Conservation (phyloP, 2,113 vertebrate genomes). For the Chaenocephalus aceratus region DNA sequence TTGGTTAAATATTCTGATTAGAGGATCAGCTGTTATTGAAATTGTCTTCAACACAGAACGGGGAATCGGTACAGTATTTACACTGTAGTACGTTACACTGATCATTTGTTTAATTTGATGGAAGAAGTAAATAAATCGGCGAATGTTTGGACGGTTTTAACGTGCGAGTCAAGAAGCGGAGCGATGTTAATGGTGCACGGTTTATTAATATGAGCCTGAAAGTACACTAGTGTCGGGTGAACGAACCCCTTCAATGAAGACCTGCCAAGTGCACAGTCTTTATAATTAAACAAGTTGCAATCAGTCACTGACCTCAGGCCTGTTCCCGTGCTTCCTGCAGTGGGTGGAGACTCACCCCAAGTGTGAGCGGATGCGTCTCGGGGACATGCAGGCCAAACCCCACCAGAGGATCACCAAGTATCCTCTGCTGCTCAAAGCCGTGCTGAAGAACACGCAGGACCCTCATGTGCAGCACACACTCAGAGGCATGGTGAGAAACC, state of each 20-base stretch:
- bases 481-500: conserved; percentile 77
- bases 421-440: conserved; percentile 81
- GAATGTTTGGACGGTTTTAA: too few relatives aligned
- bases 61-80: too few relatives aligned
- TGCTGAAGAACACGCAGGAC: conserved; percentile 79
- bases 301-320: background rate
- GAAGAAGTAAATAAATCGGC: too few relatives aligned
- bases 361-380: conserved; percentile 82
- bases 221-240: background rate
- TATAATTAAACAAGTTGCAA: background rate
- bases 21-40: too few relatives aligned
- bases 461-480: conserved; percentile 63
- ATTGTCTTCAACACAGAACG: too few relatives aligned
- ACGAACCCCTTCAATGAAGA: background rate
- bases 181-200: too few relatives aligned
- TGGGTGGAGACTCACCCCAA: conserved; percentile 84
- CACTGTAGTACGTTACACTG: too few relatives aligned
- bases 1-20: too few relatives aligned
- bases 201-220: too few relatives aligned
- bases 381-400: conserved; percentile 86
- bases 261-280: background rate
- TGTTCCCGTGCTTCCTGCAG: conserved; percentile 52
- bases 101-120: too few relatives aligned
- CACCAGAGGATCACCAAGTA: conserved; percentile 88
- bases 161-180: too few relatives aligned